Evolutionary conservation across 2,113 vertebrate genomes (phyloP), one percentile per base, ranked within the genome.

Genomic region (Ondatra zibethicus): DNA sequence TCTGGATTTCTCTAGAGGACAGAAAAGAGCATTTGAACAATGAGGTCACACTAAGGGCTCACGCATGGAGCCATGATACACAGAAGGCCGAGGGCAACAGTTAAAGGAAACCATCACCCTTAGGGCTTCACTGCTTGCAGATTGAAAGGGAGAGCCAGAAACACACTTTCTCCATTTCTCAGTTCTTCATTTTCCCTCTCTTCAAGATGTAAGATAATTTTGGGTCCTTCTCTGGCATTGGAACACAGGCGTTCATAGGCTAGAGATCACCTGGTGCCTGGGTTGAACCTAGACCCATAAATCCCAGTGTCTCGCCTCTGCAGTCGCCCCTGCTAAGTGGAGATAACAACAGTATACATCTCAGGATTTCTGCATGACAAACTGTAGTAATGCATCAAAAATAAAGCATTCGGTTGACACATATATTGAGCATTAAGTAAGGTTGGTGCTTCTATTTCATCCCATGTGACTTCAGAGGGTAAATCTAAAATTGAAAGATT

Each of bases 401-500:
- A 19, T 10, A 87, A 36, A 77, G 81, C 47, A n/a, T 66, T 68
- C 95, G 29, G 5, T 33, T 75, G 61, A 16, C 9, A 19, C 5
- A 21, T 93, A 11, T 29, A 65, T 45, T 88, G 66, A 92, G 13
- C 33, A 78, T 39, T 63, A 58, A 52, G 16, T 91, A 80, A 95
- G 65, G 50, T 39, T 90, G 47, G 39, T 50, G 85, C 45, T 93
- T 93, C 47, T 75, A 13, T 88, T 93, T 94, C 86, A 88, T 89
- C 89, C 10, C 12, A 70, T 92, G 85, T 1, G 25, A 23, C 88
- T 82, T 91, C 33, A 88, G 33, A 73, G 8, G 29, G 47, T 97
- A 80, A 81, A 80, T 11, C 8, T 63, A 66, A 92, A 92, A 93
- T 70, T 55, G 39, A 50, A 58, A 78, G n/a, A 66, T 27, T 68